Conservation (phyloP, 2,888 invertebrate species). For the Ptycholaimellus sp. region DNA sequence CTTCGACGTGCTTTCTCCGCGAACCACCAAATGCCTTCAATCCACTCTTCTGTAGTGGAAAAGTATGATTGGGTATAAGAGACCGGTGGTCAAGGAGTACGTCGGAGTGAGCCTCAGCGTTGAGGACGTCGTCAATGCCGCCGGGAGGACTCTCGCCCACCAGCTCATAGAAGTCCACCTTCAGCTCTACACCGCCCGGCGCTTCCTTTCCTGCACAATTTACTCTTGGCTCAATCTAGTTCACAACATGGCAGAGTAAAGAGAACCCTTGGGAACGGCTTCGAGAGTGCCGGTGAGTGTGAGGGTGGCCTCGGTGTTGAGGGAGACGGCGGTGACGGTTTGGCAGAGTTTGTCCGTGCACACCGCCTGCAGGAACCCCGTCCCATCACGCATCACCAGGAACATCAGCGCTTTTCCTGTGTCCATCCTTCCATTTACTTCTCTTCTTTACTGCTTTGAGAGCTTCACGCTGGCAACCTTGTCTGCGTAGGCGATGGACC, state of each 20-base stretch:
- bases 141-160: slow-evolving; percentile 76
- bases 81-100: slow-evolving; percentile 92
- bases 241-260: too few relatives aligned
- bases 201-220: too few relatives aligned
- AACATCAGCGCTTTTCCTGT: slow-evolving; percentile 71
- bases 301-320: slow-evolving; percentile 72
- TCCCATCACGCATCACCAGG: slow-evolving; percentile 76
- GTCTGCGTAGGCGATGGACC: slow-evolving; percentile 79
- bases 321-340: slow-evolving; percentile 58
- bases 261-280: slow-evolving; percentile 68
- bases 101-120: slow-evolving; percentile 84
- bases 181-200: slow-evolving; percentile 40
- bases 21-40: slow-evolving; percentile 85
- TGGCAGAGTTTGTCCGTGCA: slow-evolving; percentile 55
- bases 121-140: slow-evolving; percentile 86
- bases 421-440: too few relatives aligned
- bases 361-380: slow-evolving; percentile 78
- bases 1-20: slow-evolving; percentile 90
- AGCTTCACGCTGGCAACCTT: slow-evolving; percentile 42
- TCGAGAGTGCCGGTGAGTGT: slow-evolving; percentile 55
- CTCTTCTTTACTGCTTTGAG: neutral
- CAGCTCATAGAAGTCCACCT: slow-evolving; percentile 78
- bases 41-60: too few relatives aligned
- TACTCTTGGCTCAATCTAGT: too few relatives aligned
- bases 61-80: too few relatives aligned